Conservation (phyloP, 2,797 vertebrate genomes). For the Babyrousa celebensis region DNA sequence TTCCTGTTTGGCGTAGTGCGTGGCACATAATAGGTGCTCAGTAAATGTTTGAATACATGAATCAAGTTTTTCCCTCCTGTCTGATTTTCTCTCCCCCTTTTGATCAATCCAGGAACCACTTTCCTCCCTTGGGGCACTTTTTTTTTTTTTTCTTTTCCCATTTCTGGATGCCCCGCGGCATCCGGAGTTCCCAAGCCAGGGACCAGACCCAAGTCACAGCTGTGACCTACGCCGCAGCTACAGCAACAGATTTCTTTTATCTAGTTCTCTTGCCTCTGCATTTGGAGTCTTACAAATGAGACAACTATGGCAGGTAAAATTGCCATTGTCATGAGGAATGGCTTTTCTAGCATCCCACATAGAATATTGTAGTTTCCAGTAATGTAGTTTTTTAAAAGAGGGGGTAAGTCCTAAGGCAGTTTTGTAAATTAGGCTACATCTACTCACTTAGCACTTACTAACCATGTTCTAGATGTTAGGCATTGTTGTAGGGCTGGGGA, state of each 20-base stretch:
- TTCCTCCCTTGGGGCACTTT: not conserved
- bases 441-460: not conserved
- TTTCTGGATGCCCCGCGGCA: too few relatives aligned
- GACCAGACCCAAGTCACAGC: too few relatives aligned
- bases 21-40: not conserved
- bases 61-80: not conserved
- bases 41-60: not conserved
- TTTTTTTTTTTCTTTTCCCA: too few relatives aligned
- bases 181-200: too few relatives aligned
- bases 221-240: too few relatives aligned
- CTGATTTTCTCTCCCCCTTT: not conserved
- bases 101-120: not conserved
- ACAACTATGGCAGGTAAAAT: not conserved
- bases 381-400: not conserved
- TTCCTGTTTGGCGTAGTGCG: not conserved
- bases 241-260: not conserved
- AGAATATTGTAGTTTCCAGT: not conserved
- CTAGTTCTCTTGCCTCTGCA: not conserved
- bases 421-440: not conserved
- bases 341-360: not conserved
- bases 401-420: not conserved
- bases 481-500: not conserved
- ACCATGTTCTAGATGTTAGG: not conserved
- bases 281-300: slow-evolving; percentile 22
- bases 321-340: not conserved